Percentiles rank a stretch among this genome's conserved stretches.
phyloP scores from a whole-genome alignment of 92 coral and sea anemone genomes.

The Umimayanthus kanabou region DNA sequence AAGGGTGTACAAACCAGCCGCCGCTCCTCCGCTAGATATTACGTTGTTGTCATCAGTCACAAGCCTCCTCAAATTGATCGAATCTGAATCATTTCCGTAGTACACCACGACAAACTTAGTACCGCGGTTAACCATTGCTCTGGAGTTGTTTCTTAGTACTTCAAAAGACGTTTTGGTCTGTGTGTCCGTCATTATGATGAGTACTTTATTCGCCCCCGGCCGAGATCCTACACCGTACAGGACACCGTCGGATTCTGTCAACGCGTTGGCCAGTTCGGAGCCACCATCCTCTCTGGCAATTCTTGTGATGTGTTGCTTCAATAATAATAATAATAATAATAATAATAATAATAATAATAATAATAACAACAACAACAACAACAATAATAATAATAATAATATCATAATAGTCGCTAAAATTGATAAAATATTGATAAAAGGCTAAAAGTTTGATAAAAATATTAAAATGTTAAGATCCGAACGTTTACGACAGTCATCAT shows the following conservation, averaged over 20 bases:
- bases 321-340: too few species aligned
- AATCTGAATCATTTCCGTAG: not conserved
- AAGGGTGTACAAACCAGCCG: not conserved
- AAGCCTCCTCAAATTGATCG: conserved; percentile 1
- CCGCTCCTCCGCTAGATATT: not conserved
- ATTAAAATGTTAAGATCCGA: too few species aligned
- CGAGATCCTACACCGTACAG: conserved; percentile 14
- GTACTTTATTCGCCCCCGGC: conserved; percentile 5
- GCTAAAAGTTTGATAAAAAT: too few species aligned
- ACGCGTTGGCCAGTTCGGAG: not conserved
- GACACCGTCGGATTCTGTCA: not conserved
- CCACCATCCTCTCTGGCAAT: conserved; percentile 10
- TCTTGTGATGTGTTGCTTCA: conserved; percentile 1
- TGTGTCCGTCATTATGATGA: conserved; percentile 5
- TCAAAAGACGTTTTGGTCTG: not conserved
- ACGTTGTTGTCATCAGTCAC: not conserved
- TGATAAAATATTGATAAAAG: too few species aligned
- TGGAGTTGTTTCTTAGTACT: not conserved
- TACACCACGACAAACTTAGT: not conserved
- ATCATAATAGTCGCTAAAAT: too few species aligned
- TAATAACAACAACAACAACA: too few species aligned
- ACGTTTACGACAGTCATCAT: too few species aligned
- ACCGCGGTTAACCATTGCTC: conserved; percentile 14
- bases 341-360: too few species aligned
- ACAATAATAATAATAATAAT: too few species aligned